A percentile compares a stretch with the other conserved stretches of the same genome.
Conservation (phyloP, 2,113 vertebrate species). For the Macroglossus sobrinus region DNA sequence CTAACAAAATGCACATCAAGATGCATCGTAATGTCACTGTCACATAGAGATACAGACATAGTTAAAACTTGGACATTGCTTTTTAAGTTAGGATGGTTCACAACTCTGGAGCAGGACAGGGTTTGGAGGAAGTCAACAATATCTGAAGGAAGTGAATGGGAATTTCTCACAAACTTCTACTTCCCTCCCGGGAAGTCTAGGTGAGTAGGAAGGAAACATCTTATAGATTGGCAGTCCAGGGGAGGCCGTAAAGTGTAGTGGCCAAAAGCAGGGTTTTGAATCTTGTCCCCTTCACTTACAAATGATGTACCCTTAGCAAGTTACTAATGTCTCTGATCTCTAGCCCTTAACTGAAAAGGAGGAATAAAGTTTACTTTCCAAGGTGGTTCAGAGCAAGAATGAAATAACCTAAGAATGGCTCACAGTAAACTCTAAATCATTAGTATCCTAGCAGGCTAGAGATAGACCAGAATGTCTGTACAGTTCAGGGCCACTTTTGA, state of each 20-base stretch:
- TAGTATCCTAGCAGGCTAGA: not conserved
- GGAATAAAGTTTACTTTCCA: not conserved
- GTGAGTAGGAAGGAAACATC: not conserved
- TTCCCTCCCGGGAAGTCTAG: not conserved
- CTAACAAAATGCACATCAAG: constrained; percentile 10
- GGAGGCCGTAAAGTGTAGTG: not conserved
- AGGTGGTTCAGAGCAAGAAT: not conserved
- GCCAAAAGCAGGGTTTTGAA: not conserved
- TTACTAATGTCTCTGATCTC: not conserved
- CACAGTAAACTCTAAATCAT: not conserved
- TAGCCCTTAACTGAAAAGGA: not conserved
- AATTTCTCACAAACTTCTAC: not conserved
- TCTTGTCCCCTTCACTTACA: not conserved
- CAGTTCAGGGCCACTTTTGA: not conserved
- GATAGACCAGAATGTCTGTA: not conserved
- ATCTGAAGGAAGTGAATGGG: not conserved
- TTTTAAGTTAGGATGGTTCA: not conserved
- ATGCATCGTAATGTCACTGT: not conserved
- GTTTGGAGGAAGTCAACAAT: not conserved
- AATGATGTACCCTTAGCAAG: not conserved
- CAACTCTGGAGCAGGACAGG: not conserved
- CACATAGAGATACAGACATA: not conserved
- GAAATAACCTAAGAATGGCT: not conserved
- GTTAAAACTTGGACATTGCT: not conserved
- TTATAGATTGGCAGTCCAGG: not conserved